These are phyloP conservation scores for Acanthopleura granulata DNA, from an alignment of 2,888 invertebrate genomes.

Conservation along the genomic window DNA sequence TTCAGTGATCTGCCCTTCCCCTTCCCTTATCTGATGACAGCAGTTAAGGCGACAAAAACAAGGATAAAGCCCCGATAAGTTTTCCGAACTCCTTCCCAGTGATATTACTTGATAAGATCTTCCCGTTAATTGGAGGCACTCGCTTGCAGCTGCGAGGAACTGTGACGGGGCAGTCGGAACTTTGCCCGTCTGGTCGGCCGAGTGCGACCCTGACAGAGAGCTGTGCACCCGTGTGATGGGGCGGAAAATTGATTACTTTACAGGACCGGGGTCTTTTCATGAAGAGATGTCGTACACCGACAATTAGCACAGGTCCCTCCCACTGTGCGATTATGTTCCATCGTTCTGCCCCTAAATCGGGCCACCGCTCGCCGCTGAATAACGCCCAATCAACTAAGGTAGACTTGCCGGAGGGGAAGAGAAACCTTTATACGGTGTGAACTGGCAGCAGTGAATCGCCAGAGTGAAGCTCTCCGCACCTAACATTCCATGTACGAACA, in stretches of 20 bases:
- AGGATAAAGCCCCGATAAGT: not conserved
- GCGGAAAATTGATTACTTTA: constrained; percentile 17
- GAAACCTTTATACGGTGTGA: not conserved
- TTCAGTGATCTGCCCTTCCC: not conserved
- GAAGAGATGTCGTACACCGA: constrained; percentile 12
- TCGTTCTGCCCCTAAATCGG: not conserved
- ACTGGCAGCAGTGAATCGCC: constrained; percentile 10
- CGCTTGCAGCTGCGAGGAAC: constrained; percentile 1
- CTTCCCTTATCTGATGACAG: constrained; percentile 15
- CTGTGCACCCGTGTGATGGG: constrained; percentile 11
- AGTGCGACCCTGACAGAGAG: not conserved
- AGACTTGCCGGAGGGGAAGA: not conserved
- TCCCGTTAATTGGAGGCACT: not conserved
- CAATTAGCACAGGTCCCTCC: constrained; percentile 20
- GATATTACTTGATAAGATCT: constrained; percentile 12
- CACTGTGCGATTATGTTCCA: constrained; percentile 18
- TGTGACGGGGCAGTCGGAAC: not conserved
- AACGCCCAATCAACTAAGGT: constrained; percentile 16
- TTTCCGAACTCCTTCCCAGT: constrained; percentile 3
- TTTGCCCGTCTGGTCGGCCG: not conserved
- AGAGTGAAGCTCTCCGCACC: not conserved
- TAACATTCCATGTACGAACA: not conserved
- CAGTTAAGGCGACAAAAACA: constrained; percentile 4
- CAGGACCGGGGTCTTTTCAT: constrained; percentile 8
- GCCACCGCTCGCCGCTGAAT: constrained; percentile 6